Conservation (phyloP, 2,113 vertebrate species). For the Toxostoma redivivum region DNA sequence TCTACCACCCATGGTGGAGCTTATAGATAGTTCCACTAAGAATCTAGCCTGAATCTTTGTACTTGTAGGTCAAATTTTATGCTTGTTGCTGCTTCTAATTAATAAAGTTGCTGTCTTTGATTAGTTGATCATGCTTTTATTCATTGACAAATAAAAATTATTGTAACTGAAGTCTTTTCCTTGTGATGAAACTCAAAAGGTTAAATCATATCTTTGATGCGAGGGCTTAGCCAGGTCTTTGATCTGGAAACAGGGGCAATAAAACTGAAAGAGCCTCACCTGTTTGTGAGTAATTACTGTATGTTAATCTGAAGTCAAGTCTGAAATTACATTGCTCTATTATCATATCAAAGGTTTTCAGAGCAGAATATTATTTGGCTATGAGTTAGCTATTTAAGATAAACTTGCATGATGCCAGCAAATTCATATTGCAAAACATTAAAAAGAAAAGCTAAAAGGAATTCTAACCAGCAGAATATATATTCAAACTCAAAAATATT, state of each 20-base stretch:
- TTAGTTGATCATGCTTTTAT: neutral
- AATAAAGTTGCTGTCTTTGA: neutral
- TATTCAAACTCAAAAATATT: neutral
- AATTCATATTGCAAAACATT: neutral
- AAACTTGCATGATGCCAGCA: neutral
- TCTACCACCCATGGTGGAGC: neutral
- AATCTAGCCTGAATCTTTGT: neutral
- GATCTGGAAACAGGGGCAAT: constrained; percentile 29
- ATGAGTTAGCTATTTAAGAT: neutral
- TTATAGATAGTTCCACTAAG: neutral
- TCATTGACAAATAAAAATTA: constrained; percentile 1
- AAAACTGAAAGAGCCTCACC: constrained; percentile 19
- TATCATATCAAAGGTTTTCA: constrained; percentile 52
- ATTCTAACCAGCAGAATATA: neutral
- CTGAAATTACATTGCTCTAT: constrained; percentile 9
- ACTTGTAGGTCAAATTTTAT: neutral
- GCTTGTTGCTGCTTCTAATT: neutral
- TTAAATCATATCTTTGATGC: constrained; percentile 40
- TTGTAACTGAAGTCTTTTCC: neutral
- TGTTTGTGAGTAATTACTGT: constrained; percentile 37
- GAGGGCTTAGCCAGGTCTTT: neutral
- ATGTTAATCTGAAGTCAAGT: neutral
- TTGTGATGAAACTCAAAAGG: neutral
- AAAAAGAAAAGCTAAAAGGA: neutral
- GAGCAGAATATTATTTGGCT: neutral